phyloP scores from a whole-genome alignment of 2,113 vertebrate species.

The Diphyllodes magnificus region DNA sequence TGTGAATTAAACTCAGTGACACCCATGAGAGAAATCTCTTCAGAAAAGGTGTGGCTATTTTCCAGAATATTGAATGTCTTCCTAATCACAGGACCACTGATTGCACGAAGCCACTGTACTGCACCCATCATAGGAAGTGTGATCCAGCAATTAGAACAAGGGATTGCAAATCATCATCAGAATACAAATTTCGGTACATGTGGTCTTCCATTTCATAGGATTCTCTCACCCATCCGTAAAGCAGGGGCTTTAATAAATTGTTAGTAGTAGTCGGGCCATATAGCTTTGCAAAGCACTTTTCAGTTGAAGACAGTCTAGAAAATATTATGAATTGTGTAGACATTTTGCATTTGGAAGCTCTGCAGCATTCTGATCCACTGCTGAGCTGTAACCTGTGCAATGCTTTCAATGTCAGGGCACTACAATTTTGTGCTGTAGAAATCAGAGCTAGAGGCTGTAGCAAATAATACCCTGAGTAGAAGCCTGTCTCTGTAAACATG shows the following conservation, averaged over 20 bases:
- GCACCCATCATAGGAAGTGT: background rate
- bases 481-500: background rate
- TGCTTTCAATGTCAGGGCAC: background rate
- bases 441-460: background rate
- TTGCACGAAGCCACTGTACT: fast-evolving
- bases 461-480: background rate
- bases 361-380: background rate
- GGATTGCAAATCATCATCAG: background rate
- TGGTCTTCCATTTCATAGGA: background rate
- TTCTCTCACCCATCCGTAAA: background rate
- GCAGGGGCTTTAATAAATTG: background rate
- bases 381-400: background rate
- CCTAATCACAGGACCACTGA: background rate
- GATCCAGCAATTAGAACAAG: background rate
- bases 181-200: background rate
- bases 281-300: background rate
- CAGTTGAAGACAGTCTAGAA: background rate
- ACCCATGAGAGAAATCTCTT: background rate
- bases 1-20: background rate
- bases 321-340: background rate
- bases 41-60: background rate
- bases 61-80: background rate
- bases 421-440: background rate
- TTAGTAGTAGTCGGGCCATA: background rate
- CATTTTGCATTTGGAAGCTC: background rate